Percentiles rank a stretch among this genome's conserved stretches.
phyloP scores from a whole-genome alignment of 2,113 vertebrate genomes.

The Urocitellus parryii region DNA sequence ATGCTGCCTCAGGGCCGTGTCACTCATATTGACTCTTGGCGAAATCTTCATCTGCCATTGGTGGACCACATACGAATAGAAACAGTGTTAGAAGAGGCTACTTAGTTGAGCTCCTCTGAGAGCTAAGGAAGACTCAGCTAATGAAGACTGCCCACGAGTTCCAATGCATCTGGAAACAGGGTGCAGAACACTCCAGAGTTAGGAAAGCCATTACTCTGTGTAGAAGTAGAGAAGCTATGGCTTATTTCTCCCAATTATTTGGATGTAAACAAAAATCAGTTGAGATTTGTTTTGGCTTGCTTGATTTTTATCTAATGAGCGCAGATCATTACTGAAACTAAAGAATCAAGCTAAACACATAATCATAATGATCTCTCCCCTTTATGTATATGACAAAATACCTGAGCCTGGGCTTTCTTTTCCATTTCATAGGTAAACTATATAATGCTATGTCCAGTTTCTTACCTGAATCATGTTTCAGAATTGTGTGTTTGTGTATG shows the following conservation, averaged over 20 bases:
- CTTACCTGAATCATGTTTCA: not conserved
- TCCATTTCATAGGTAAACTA: not conserved
- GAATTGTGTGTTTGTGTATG: not conserved
- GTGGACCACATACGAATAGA: not conserved
- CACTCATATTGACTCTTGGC: not conserved
- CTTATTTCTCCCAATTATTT: not conserved
- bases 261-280: not conserved
- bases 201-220: not conserved
- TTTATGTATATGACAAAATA: not conserved
- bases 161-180: not conserved
- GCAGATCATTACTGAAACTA: not conserved
- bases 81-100: not conserved
- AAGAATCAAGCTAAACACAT: not conserved
- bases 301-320: not conserved
- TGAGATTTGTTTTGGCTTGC: not conserved
- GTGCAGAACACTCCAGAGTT: not conserved
- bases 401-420: not conserved
- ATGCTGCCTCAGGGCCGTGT: conserved; percentile 6
- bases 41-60: not conserved
- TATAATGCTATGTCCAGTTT: not conserved
- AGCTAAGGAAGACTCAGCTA: not conserved
- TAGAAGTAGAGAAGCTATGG: not conserved
- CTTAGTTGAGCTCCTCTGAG: not conserved
- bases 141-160: not conserved
- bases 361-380: not conserved